Conservation (phyloP, 2,113 vertebrate species). For the Dermatemys mawii region DNA sequence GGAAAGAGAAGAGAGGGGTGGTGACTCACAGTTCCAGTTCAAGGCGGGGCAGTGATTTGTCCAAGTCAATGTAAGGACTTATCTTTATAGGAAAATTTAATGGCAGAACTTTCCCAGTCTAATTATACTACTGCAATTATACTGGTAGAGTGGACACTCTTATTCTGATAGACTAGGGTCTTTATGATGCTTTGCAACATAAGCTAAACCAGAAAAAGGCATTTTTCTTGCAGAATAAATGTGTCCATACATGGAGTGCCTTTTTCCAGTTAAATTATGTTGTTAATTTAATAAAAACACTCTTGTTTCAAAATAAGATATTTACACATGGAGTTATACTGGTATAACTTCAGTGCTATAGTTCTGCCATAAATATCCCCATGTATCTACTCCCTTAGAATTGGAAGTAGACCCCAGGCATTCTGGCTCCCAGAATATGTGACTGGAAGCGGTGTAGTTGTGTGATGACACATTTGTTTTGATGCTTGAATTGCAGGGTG, state of each 20-base stretch:
- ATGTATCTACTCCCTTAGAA: background rate
- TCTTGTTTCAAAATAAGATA: background rate
- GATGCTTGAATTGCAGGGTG: slow-evolving; percentile 81
- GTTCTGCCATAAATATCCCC: background rate
- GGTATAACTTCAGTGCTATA: background rate
- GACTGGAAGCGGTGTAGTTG: background rate
- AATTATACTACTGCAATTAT: background rate
- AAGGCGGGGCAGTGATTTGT: background rate
- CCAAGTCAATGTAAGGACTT: background rate
- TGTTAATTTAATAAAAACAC: background rate
- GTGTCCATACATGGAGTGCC: background rate
- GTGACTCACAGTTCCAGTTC: background rate
- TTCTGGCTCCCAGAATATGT: background rate
- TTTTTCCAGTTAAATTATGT: background rate
- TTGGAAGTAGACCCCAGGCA: background rate
- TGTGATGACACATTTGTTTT: background rate
- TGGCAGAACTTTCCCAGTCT: background rate
- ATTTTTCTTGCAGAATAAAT: background rate
- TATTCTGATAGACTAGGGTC: background rate
- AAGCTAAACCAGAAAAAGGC: background rate
- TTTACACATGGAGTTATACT: background rate
- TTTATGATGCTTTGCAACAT: background rate
- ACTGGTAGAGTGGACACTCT: background rate
- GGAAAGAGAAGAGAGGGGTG: background rate
- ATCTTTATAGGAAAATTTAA: background rate